Percentiles rank a stretch among this genome's conserved stretches.
Evolutionary conservation across 2,113 vertebrate genomes (phyloP).

Genomic region (Bolborhynchus lineola): DNA sequence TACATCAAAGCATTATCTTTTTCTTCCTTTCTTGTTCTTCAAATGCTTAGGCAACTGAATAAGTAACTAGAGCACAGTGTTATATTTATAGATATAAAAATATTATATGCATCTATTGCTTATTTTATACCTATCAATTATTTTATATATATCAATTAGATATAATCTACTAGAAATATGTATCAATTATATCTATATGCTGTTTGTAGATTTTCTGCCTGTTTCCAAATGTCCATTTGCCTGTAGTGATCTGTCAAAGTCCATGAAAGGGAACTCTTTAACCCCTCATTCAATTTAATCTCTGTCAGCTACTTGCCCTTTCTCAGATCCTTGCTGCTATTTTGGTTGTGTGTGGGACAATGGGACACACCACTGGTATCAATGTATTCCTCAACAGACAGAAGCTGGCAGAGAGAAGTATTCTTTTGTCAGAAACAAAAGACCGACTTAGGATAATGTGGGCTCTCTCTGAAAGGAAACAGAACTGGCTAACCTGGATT

Average conservation of each 20-base stretch:
- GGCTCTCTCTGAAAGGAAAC: not conserved
- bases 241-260: not conserved
- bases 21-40: not conserved
- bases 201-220: not conserved
- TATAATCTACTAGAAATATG: not conserved
- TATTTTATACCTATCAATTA: not conserved
- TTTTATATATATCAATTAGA: not conserved
- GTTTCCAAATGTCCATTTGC: not conserved
- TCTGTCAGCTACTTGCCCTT: not conserved
- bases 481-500: not conserved
- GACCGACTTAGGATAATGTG: not conserved
- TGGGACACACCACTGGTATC: rapidly evolving
- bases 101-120: not conserved
- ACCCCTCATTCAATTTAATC: not conserved
- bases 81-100: not conserved
- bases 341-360: not conserved
- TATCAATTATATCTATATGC: not conserved
- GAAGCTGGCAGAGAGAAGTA: not conserved
- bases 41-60: not conserved
- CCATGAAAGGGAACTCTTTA: not conserved
- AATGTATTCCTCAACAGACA: not conserved
- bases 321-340: not conserved
- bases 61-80: not conserved
- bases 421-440: not conserved
- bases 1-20: not conserved